Conservation (phyloP, 2,888 invertebrate species). For the Drosophila yooni region DNA sequence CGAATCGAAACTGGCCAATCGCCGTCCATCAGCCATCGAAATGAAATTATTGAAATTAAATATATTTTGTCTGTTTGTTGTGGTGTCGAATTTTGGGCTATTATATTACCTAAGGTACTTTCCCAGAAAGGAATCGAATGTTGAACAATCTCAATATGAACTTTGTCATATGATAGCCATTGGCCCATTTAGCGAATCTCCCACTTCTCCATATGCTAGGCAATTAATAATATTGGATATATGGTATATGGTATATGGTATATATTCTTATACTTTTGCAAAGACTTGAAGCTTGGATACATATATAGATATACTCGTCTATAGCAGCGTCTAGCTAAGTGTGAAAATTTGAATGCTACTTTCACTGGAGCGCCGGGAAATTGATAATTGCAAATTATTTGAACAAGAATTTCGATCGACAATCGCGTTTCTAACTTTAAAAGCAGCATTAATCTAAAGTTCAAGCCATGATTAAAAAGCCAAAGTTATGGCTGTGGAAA, state of each 20-base stretch:
- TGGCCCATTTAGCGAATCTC: neutral
- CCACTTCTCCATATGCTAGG: slow-evolving; percentile 8
- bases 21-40: slow-evolving; percentile 37
- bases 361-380: no score
- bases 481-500: no score
- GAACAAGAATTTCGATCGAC: no score
- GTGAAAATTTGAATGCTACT: no score
- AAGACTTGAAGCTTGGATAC: no score
- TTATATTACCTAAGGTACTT: slow-evolving; percentile 60
- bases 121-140: slow-evolving; percentile 30
- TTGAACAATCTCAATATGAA: slow-evolving; percentile 40
- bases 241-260: neutral
- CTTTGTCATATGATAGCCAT: slow-evolving; percentile 39
- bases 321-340: no score
- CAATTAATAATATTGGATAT: slow-evolving; percentile 2
- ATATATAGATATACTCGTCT: no score
- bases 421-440: neutral
- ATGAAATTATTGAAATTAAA: slow-evolving; percentile 73
- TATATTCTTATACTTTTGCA: no score
- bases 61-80: slow-evolving; percentile 50
- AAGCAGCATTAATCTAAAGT: neutral
- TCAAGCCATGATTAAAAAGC: neutral
- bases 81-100: slow-evolving; percentile 66
- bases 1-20: slow-evolving; percentile 38
- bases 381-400: neutral